phyloP scores from a whole-genome alignment of 2,113 vertebrate genomes.

The Psephotus haematonotus region DNA sequence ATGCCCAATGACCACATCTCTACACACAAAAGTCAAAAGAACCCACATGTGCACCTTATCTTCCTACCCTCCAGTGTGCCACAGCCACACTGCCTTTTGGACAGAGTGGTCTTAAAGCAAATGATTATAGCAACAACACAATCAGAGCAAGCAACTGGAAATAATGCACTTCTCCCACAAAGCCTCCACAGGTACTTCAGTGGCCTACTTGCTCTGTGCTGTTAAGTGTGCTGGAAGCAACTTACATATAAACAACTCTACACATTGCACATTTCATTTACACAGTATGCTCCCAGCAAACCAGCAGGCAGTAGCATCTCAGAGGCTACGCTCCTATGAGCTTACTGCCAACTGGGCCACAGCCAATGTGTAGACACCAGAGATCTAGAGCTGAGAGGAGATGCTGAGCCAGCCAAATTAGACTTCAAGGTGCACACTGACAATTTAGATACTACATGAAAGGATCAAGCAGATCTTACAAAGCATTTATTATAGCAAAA shows the following conservation, averaged over 20 bases:
- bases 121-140: background rate
- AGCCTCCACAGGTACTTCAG: rapidly evolving
- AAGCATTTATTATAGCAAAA: background rate
- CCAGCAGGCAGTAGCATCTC: background rate
- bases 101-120: background rate
- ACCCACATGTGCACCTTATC: background rate
- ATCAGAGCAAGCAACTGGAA: background rate
- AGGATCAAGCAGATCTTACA: background rate
- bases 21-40: background rate
- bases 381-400: background rate
- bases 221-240: background rate
- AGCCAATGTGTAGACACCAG: background rate
- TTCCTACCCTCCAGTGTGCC: background rate
- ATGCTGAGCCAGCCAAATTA: background rate
- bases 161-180: rapidly evolving
- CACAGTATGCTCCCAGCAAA: background rate
- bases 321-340: background rate
- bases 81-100: background rate
- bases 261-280: background rate
- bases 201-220: background rate
- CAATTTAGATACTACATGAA: rapidly evolving
- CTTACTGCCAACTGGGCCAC: background rate
- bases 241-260: background rate
- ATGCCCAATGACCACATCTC: background rate
- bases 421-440: background rate